Conservation (phyloP, 2,113 vertebrate species). For the Ictalurus furcatus region DNA sequence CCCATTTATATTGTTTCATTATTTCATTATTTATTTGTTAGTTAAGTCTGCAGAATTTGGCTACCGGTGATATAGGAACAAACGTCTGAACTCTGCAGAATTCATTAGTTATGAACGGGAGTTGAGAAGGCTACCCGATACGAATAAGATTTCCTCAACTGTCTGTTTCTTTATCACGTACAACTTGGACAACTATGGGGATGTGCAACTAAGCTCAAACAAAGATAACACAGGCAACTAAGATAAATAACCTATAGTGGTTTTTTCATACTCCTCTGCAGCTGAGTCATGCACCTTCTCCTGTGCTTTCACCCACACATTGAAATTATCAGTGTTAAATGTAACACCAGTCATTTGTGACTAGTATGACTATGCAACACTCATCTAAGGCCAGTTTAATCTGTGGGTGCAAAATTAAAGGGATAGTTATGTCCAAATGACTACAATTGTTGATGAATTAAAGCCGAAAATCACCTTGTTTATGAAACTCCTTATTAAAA, state of each 20-base stretch:
- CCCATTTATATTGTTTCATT: conserved; percentile 70
- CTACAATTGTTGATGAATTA: not conserved
- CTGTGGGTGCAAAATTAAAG: not conserved
- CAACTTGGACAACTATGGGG: conserved; percentile 59
- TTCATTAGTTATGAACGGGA: conserved; percentile 71
- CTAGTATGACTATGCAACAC: conserved; percentile 1
- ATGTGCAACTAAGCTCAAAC: conserved; percentile 46
- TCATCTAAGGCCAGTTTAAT: conserved; percentile 10
- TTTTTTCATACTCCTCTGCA: conserved; percentile 44
- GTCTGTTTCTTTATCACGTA: conserved; percentile 68
- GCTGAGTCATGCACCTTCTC: conserved; percentile 40
- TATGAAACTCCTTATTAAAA: not conserved
- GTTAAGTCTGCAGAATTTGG: conserved; percentile 68
- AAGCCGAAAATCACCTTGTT: not conserved
- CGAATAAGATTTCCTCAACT: conserved; percentile 61
- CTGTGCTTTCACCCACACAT: conserved; percentile 25
- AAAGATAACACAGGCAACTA: conserved; percentile 38
- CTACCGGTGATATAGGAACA: conserved; percentile 72
- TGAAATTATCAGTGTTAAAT: conserved; percentile 27
- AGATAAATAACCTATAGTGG: conserved; percentile 61
- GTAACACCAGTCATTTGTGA: not conserved
- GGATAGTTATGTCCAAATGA: not conserved
- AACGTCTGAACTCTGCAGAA: conserved; percentile 52
- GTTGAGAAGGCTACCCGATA: conserved; percentile 69
- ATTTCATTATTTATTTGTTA: conserved; percentile 65